Evolutionary conservation across 2,888 invertebrate genomes (phyloP).

Genomic region (Trypoxylon attenuatum): DNA sequence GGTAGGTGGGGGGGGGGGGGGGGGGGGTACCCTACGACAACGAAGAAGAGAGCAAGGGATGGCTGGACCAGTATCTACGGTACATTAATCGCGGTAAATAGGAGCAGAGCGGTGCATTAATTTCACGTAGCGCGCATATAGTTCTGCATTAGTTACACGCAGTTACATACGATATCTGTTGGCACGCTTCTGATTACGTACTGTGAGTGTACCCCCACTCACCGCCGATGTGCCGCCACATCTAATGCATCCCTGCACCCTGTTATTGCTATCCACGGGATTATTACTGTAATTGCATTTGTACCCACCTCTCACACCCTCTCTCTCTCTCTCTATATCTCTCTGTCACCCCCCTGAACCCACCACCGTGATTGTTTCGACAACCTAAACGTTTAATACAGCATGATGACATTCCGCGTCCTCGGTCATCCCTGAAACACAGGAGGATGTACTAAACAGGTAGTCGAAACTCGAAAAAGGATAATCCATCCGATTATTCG

Average conservation of each 20-base stretch:
- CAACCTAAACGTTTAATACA: constrained; percentile 24
- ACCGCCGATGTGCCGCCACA: constrained; percentile 28
- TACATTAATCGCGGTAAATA: constrained; percentile 55
- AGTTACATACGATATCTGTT: constrained; percentile 55
- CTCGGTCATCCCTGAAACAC: too few species aligned
- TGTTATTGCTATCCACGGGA: constrained; percentile 46
- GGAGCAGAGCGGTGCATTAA: constrained; percentile 56
- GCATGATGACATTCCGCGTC: too few species aligned
- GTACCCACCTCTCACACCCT: too few species aligned
- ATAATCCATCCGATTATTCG: too few species aligned
- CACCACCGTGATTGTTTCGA: constrained; percentile 13
- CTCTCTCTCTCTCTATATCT: too few species aligned
- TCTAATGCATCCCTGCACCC: constrained; percentile 41
- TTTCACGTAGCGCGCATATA: constrained; percentile 47
- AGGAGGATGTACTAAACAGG: too few species aligned
- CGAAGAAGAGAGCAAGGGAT: neutral
- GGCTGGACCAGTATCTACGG: constrained; percentile 20
- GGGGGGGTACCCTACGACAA: neutral
- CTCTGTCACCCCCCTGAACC: too few species aligned
- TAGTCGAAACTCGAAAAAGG: too few species aligned
- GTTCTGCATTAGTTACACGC: constrained; percentile 55
- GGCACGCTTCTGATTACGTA: constrained; percentile 46
- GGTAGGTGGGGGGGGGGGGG: too few species aligned
- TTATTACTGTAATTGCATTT: constrained; percentile 53
- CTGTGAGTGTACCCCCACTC: constrained; percentile 28